These are phyloP conservation scores for Xenops minutus DNA, from an alignment of 2,797 vertebrate genomes.

Conservation along the genomic window DNA sequence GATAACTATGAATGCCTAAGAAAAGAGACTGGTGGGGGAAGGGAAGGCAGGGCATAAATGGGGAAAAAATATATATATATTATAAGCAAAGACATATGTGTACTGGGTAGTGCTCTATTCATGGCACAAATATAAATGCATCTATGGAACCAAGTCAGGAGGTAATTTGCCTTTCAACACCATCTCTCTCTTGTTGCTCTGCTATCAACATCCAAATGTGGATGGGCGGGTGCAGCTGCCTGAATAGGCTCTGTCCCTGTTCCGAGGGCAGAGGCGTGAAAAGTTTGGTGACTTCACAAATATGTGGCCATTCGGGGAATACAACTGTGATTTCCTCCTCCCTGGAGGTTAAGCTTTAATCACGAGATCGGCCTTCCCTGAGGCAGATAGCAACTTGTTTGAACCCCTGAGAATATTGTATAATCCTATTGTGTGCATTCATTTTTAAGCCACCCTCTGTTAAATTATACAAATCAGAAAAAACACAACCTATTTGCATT, in stretches of 20 bases:
- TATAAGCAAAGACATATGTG: neutral
- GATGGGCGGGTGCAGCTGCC: neutral
- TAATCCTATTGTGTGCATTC: constrained; percentile 60
- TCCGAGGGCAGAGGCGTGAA: constrained; percentile 2
- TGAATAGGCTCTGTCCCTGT: neutral
- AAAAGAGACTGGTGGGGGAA: neutral
- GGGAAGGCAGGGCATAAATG: neutral
- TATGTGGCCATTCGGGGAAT: neutral
- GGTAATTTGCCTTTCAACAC: constrained; percentile 26
- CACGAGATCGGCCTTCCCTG: neutral
- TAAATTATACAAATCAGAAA: constrained; percentile 43
- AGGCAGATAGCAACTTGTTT: constrained; percentile 21
- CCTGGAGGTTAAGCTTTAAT: constrained; percentile 24
- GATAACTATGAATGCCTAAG: neutral
- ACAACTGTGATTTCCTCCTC: constrained; percentile 37
- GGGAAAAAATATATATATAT: neutral
- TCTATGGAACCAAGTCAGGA: neutral
- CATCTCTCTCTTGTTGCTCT: neutral
- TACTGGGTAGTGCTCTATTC: neutral
- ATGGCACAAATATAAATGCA: neutral
- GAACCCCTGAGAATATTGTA: constrained; percentile 58
- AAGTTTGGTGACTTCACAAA: constrained; percentile 8
- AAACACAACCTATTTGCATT: constrained; percentile 38
- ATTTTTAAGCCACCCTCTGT: constrained; percentile 50
- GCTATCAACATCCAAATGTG: neutral